Evolutionary conservation across 2,113 vertebrate genomes (phyloP), one percentile per base, ranked within the genome.

Genomic region (Aramus guarauna): DNA sequence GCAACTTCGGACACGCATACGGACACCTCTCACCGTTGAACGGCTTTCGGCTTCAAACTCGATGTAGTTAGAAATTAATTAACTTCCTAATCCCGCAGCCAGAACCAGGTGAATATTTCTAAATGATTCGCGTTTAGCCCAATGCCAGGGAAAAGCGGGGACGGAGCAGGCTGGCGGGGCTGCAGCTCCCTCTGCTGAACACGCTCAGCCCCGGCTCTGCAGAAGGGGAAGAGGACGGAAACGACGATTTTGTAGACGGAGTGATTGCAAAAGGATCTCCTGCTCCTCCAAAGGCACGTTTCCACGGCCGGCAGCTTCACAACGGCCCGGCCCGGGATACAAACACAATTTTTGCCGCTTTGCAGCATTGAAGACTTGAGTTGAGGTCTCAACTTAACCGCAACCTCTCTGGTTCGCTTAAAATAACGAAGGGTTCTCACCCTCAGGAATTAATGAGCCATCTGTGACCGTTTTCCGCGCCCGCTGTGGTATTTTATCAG

Each of bases 171-270:
- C 37, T 37, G 36, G 18, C 5, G 37, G 71, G 71, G 56, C 55
- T 24, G 91, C 63, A 85, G 79, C 97, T 94, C 98, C 98, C 97
- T 95, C 98, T 98, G 96, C 94, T 55, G 97, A 97, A 79, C 59
- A 53, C 17, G 2, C 13, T 11, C 22, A 8, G n/a, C 37, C 27
- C 43, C 26, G 1, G 36, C 63, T 47, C 60, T 18, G 60, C 60
- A 16, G 20, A 10, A 63, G 27, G 24, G 27, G 6, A 8, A 7
- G 48, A 18, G 59, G 15, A 15, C 5, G 10, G 12, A 8, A 9
- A 16, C 3, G 41, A 62, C 37, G 60, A 4, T 2, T 34, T 4
- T 11, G 29, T 9, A 43, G 53, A 3, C 3, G 2, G 30, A 62
- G 9, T 0, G 2, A 73, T 1, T 2, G 59, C 22, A 11, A 58